Evolutionary conservation across 2,888 invertebrate genomes (phyloP).

Genomic region (Hyalella azteca): DNA sequence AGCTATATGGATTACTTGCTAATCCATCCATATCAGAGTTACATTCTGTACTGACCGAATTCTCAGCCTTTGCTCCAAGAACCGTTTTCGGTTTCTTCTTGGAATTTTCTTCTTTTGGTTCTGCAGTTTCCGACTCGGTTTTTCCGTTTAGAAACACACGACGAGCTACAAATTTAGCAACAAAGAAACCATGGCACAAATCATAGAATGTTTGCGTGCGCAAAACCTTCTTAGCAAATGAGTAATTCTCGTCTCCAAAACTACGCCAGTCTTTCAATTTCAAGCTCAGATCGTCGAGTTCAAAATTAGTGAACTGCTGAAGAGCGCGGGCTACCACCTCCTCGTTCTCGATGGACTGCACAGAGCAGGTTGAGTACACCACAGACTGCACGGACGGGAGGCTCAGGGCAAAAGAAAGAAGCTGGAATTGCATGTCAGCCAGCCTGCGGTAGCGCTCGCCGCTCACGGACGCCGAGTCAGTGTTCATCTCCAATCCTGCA

Average conservation of each 20-base stretch:
- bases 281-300: constrained; percentile 50
- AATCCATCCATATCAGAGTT: no score
- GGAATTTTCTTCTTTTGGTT: no score
- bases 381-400: constrained; percentile 85
- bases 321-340: constrained; percentile 79
- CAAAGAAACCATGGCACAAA: constrained; percentile 91
- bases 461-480: constrained; percentile 38
- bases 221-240: constrained; percentile 71
- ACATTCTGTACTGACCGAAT: no score
- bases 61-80: no score
- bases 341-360: constrained; percentile 91
- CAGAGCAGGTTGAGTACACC: constrained; percentile 95
- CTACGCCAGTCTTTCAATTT: constrained; percentile 66
- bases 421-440: constrained; percentile 75
- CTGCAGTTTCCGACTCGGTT: no score
- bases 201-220: constrained; percentile 79
- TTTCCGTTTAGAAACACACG: no score
- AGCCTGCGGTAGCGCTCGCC: constrained; percentile 60
- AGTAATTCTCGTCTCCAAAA: constrained; percentile 67
- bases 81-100: no score
- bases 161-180: constrained; percentile 68
- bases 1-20: no score
- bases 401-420: constrained; percentile 84
- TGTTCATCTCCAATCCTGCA: constrained; percentile 38
- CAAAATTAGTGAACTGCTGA: constrained; percentile 62